Evolutionary conservation across 2,113 vertebrate species (phyloP).

Genomic region (Dasypus novemcinctus): DNA sequence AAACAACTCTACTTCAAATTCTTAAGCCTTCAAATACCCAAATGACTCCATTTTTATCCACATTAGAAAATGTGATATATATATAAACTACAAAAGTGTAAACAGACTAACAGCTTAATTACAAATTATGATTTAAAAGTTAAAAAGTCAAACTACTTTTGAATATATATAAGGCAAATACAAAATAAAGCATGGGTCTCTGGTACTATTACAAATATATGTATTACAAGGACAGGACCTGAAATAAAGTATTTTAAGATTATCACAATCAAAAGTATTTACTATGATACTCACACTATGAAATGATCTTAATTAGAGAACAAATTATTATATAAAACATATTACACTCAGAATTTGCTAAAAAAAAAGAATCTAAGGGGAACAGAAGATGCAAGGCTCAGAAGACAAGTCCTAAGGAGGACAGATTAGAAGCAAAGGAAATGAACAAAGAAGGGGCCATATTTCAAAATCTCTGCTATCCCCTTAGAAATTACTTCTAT

Average conservation of each 20-base stretch:
- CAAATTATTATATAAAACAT: constrained; percentile 21
- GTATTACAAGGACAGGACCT: background rate
- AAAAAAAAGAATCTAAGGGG: constrained; percentile 32
- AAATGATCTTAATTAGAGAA: constrained; percentile 19
- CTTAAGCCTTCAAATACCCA: background rate
- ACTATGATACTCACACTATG: background rate
- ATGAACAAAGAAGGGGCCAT: background rate
- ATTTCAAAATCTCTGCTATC: constrained; percentile 25
- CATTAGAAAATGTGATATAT: background rate
- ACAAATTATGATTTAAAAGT: background rate
- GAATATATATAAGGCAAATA: background rate
- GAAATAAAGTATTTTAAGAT: constrained; percentile 26
- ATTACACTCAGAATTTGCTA: background rate
- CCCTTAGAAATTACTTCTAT: background rate
- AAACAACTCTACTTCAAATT: constrained; percentile 31
- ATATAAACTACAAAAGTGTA: background rate
- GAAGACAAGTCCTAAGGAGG: background rate
- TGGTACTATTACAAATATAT: background rate
- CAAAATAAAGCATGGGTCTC: background rate
- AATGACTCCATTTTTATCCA: background rate
- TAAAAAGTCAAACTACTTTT: background rate
- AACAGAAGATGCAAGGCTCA: background rate
- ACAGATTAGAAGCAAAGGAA: background rate
- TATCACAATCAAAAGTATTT: background rate
- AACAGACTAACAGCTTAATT: background rate